Conservation (phyloP, 2,797 vertebrate genomes). For the Eidolon dupreanum region DNA sequence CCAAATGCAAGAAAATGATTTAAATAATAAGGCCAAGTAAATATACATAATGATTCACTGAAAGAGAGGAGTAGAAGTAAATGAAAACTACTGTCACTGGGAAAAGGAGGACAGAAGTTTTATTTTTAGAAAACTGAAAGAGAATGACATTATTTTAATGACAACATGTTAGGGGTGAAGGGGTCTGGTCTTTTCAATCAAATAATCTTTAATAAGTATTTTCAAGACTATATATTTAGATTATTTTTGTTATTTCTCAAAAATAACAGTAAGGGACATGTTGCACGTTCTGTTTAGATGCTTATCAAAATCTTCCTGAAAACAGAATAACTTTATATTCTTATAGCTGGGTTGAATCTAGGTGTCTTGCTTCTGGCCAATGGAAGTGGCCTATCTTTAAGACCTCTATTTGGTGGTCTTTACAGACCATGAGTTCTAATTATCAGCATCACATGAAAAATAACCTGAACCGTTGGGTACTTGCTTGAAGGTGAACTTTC, state of each 20-base stretch:
- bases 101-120: not conserved
- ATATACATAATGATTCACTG: not conserved
- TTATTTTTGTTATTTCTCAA: not conserved
- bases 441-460: not conserved
- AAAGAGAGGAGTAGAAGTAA: not conserved
- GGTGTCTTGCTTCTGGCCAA: not conserved
- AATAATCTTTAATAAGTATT: not conserved
- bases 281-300: not conserved
- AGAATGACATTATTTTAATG: slow-evolving; percentile 27
- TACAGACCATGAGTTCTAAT: not conserved
- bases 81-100: not conserved
- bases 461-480: not conserved
- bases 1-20: not conserved
- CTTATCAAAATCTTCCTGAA: slow-evolving; percentile 21
- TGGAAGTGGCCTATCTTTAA: not conserved
- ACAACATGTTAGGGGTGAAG: not conserved
- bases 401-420: not conserved
- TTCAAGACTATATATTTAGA: not conserved
- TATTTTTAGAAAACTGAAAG: not conserved
- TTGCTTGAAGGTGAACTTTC: not conserved
- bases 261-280: not conserved
- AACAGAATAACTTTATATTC: not conserved
- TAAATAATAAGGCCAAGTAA: not conserved
- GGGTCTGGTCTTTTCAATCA: not conserved
- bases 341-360: not conserved